A percentile compares a stretch with the other conserved stretches of the same genome.
Evolutionary conservation across 2,113 vertebrate species (phyloP).

Genomic region (Sorex fumeus): DNA sequence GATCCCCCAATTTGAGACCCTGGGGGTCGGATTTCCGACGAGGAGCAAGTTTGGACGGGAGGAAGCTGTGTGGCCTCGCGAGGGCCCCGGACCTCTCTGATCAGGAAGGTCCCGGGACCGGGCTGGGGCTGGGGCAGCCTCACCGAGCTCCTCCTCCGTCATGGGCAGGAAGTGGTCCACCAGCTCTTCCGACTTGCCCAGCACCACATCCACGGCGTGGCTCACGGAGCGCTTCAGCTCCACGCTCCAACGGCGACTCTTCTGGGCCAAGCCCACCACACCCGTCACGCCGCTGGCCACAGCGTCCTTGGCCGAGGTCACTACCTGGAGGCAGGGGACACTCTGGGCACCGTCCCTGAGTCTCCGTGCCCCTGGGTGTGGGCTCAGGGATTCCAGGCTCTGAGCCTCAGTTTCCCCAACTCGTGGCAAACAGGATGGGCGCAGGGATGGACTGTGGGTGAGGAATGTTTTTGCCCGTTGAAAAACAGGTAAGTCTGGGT

Average conservation of each 20-base stretch:
- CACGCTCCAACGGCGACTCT: slow-evolving; percentile 91
- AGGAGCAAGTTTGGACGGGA: too few relatives aligned
- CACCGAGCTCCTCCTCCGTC: slow-evolving; percentile 94
- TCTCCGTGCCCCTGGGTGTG: too few relatives aligned
- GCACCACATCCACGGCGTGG: slow-evolving; percentile 91
- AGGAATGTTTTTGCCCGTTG: neutral
- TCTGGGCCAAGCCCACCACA: slow-evolving; percentile 87
- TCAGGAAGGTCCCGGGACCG: neutral
- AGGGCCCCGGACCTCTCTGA: neutral
- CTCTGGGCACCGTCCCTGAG: neutral
- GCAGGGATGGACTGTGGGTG: neutral
- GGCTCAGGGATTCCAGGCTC: neutral
- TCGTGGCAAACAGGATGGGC: neutral
- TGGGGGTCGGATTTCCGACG: neutral
- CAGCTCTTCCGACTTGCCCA: slow-evolving; percentile 92
- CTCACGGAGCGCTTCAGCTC: slow-evolving; percentile 92
- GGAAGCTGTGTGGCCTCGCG: neutral
- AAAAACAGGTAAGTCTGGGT: too few relatives aligned
- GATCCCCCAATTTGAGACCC: too few relatives aligned
- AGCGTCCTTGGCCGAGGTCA: slow-evolving; percentile 90
- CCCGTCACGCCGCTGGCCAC: slow-evolving; percentile 88
- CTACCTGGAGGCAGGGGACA: slow-evolving; percentile 63
- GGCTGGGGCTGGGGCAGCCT: slow-evolving; percentile 74
- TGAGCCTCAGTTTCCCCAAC: neutral
- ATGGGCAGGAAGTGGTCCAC: slow-evolving; percentile 96